A percentile compares a stretch with the other conserved stretches of the same genome.
phyloP scores from a whole-genome alignment of 1,140 invertebrate genomes.

The Papilio aristodemus region DNA sequence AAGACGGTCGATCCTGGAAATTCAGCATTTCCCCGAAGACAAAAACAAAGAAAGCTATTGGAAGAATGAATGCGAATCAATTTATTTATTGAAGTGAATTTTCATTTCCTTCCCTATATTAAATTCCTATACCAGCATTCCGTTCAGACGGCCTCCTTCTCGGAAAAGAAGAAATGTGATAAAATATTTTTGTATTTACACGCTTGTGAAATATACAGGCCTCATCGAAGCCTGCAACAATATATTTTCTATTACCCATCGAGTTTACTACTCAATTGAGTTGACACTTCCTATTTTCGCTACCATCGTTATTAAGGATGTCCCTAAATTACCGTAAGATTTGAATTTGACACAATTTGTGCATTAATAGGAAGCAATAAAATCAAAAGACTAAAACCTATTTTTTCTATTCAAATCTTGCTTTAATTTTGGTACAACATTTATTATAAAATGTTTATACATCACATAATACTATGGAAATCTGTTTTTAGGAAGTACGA shows the following conservation, averaged over 20 bases:
- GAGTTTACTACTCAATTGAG: no score
- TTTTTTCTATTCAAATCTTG: background rate
- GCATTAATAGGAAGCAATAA: no score
- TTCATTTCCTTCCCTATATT: constrained; percentile 30
- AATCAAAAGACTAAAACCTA: no score
- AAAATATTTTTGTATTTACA: constrained; percentile 13
- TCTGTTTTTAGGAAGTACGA: background rate
- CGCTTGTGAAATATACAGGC: background rate
- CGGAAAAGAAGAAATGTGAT: background rate
- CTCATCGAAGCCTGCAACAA: background rate
- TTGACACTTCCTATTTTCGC: no score
- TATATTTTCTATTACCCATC: no score
- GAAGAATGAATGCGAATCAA: constrained; percentile 17
- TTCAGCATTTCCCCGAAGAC: background rate
- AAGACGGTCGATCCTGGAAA: background rate
- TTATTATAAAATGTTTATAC: background rate
- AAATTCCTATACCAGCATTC: constrained; percentile 26
- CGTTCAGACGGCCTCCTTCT: constrained; percentile 13
- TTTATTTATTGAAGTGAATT: constrained; percentile 25
- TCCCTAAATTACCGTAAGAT: no score
- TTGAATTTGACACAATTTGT: no score
- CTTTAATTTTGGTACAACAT: background rate
- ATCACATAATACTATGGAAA: background rate
- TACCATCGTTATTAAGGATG: no score
- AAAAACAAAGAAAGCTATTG: constrained; percentile 1